phyloP scores from a whole-genome alignment of 2,797 vertebrate genomes.

The Hoplostethus mediterraneus region DNA sequence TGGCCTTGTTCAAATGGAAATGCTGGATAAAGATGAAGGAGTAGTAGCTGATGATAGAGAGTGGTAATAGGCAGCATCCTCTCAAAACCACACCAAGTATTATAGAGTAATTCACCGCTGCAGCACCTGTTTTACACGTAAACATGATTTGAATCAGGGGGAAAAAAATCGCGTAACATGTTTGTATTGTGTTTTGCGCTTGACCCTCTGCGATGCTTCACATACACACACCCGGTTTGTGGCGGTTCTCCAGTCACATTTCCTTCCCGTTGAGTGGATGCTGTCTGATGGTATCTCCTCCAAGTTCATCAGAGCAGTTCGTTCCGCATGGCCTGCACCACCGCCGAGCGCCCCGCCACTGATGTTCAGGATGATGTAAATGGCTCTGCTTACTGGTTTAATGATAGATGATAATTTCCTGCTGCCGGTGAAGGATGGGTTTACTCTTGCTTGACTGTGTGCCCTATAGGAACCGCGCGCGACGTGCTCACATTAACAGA shows the following conservation, averaged over 20 bases:
- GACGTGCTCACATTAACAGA: constrained; percentile 34
- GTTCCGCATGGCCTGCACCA: constrained; percentile 45
- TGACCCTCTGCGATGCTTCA: not conserved
- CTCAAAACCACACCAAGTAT: constrained; percentile 22
- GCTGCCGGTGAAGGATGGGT: constrained; percentile 61
- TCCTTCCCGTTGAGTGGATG: constrained; percentile 19
- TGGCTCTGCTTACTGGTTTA: constrained; percentile 55
- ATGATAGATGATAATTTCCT: constrained; percentile 62
- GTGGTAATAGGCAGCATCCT: constrained; percentile 51
- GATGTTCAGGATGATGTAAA: constrained; percentile 52
- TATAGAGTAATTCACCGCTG: constrained; percentile 30
- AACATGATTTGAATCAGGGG: too few relatives aligned
- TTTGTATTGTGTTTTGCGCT: too few relatives aligned
- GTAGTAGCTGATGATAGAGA: constrained; percentile 43
- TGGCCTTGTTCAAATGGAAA: constrained; percentile 63
- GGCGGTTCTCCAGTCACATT: too few relatives aligned
- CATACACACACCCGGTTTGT: not conserved
- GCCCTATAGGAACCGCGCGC: constrained; percentile 18
- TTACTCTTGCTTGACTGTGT: constrained; percentile 51
- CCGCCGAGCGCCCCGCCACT: constrained; percentile 32
- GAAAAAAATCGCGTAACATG: too few relatives aligned
- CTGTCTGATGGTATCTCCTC: constrained; percentile 33
- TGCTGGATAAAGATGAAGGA: constrained; percentile 23
- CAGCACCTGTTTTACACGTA: constrained; percentile 37
- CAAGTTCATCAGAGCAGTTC: constrained; percentile 37